Conservation (phyloP, 92 coral and sea anemone genomes). For the Phenganax marumi region DNA sequence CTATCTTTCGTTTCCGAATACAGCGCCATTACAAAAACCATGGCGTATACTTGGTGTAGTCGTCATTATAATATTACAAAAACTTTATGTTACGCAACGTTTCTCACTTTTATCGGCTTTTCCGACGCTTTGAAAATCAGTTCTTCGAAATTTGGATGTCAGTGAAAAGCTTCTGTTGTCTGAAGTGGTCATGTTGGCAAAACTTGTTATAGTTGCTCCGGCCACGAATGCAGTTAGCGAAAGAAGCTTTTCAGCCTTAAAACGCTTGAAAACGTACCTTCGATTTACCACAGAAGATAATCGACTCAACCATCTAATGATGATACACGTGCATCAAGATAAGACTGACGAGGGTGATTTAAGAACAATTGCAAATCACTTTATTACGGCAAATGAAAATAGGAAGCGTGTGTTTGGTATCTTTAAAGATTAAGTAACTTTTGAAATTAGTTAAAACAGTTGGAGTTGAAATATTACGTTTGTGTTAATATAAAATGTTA, state of each 20-base stretch:
- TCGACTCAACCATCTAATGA: conserved; percentile 50
- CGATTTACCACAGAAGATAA: conserved; percentile 53
- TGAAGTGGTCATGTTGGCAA: conserved; percentile 57
- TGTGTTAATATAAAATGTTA: too few relatives aligned
- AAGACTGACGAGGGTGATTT: conserved; percentile 50
- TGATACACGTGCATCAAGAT: conserved; percentile 57
- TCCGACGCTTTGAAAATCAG: conserved; percentile 37
- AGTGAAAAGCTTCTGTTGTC: conserved; percentile 52
- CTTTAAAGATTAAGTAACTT: too few relatives aligned
- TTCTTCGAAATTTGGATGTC: conserved; percentile 47
- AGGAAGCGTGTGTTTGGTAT: too few relatives aligned
- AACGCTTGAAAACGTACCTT: conserved; percentile 56
- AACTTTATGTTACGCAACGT: too few relatives aligned
- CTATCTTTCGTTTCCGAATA: too few relatives aligned
- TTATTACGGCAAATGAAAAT: too few relatives aligned
- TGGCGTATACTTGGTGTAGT: too few relatives aligned
- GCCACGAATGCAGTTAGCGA: conserved; percentile 66
- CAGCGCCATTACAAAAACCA: too few relatives aligned
- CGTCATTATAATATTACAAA: too few relatives aligned
- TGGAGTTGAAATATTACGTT: too few relatives aligned
- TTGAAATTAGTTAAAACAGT: too few relatives aligned
- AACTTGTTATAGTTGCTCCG: conserved; percentile 53
- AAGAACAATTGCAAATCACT: conserved; percentile 51
- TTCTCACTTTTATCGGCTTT: too few relatives aligned
- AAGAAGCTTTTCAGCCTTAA: conserved; percentile 59